Base-by-base conservation (phyloP, 1,140 invertebrate genomes). In the Contarinia nasturtii region DNA sequence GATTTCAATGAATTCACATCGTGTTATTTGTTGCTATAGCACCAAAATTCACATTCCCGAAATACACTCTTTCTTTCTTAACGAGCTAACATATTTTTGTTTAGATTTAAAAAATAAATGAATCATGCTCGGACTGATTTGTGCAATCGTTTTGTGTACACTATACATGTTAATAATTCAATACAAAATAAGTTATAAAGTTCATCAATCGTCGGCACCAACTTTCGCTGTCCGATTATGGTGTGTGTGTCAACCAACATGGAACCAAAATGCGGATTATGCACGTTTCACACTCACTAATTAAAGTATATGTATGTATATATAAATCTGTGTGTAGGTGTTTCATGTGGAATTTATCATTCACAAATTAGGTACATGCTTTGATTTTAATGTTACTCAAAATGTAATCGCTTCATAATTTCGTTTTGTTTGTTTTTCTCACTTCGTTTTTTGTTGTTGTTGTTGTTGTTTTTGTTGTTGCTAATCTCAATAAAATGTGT, bases 281-380 rank as follows among this genome's bases (percentile, higher is more conserved):
- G n/a, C 38, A 15, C n/a, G n/a, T 40, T 15, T 10, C 7, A 34
- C 38, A 14, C 22, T 19, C 21, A 38, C 15, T 14, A 18, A 18
- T 37, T 3, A 12, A 47, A 20, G 17, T 45, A 45, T 45, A 20
- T 45, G 15, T 47, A 21, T 38, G 18, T 18, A 18, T 47, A 46
- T 46, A 21, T 46, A 45, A 7, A 20, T 46, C 10, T 46, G 19
- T 46, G n/a, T 36, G 7, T 46, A 27, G 3, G 27, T 27, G 27
- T 27, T 27, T 27, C 27, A 10, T 27, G 27, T 27, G 10, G 27
- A n/a, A 27, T 27, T 27, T 27, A 27, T 10, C 4, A 27, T 27
- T 27, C 10, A n/a, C n/a, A n/a, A n/a, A 10, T 27, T 27, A 27
- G 27, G 27, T 27, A 27, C 27, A 27, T 27, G 27, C 27, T 27